Percentiles rank a stretch among this genome's conserved stretches.
Evolutionary conservation across 1,140 invertebrate genomes (phyloP).

Genomic region (Mya arenaria): DNA sequence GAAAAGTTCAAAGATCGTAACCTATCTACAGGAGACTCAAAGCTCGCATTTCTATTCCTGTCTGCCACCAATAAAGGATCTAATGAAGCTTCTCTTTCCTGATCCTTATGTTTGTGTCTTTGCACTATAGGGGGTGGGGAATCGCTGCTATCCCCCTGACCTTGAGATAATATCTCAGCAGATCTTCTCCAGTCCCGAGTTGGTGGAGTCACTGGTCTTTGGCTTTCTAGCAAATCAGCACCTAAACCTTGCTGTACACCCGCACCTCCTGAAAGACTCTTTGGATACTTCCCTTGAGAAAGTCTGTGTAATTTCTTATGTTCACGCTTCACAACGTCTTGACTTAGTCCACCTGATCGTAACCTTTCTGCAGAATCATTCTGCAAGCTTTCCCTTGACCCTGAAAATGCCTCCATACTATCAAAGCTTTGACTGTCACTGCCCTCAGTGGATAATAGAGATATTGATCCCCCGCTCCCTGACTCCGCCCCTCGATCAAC

Average conservation of each 20-base stretch:
- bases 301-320: constrained; percentile 55
- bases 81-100: not conserved
- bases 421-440: constrained; percentile 70
- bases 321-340: constrained; percentile 49
- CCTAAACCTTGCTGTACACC: not conserved
- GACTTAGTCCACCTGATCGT: constrained; percentile 16
- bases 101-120: constrained; percentile 38
- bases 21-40: constrained; percentile 49
- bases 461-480: constrained; percentile 37
- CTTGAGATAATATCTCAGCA: constrained; percentile 12
- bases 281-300: constrained; percentile 42
- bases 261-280: constrained; percentile 45
- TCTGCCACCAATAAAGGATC: not conserved
- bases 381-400: constrained; percentile 64
- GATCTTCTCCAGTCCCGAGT: constrained; percentile 39
- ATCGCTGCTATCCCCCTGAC: not conserved
- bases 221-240: not conserved
- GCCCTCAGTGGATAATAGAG: constrained; percentile 44
- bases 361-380: constrained; percentile 48
- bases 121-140: constrained; percentile 50
- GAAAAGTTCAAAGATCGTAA: constrained; percentile 50
- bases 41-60: constrained; percentile 11
- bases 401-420: constrained; percentile 70
- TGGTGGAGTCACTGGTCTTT: constrained; percentile 46
- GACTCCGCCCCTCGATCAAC: constrained; percentile 31